These are phyloP conservation scores for Agrilus planipennis DNA, from an alignment of 1,140 invertebrate species.

Conservation along the genomic window DNA sequence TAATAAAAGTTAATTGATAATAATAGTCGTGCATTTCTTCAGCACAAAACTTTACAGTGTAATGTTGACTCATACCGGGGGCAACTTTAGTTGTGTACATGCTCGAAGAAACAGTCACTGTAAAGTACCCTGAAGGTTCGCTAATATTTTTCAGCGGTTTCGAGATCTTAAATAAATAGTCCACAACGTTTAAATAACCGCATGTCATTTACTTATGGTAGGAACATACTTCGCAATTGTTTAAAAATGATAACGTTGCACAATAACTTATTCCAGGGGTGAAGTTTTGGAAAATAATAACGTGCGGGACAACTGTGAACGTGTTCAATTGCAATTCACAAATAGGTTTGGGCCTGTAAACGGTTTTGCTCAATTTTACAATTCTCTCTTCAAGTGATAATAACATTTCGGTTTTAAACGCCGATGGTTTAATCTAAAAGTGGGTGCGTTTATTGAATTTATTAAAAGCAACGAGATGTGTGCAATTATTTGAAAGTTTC, in stretches of 20 bases:
- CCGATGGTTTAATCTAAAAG: constrained; percentile 22
- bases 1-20: constrained; percentile 26
- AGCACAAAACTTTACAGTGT: constrained; percentile 31
- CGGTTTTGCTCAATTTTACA: constrained; percentile 15
- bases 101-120: constrained; percentile 23
- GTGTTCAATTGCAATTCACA: constrained; percentile 10
- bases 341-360: constrained; percentile 12
- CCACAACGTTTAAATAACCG: constrained; percentile 3
- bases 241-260: constrained; percentile 29
- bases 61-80: constrained; percentile 31
- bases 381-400: constrained; percentile 20
- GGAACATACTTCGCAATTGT: constrained; percentile 29
- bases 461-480: too few relatives aligned
- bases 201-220: background rate
- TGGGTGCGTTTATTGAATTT: too few relatives aligned
- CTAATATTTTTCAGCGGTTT: constrained; percentile 21
- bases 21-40: constrained; percentile 29
- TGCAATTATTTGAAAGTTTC: too few relatives aligned
- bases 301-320: constrained; percentile 28
- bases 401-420: constrained; percentile 17
- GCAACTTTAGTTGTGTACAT: constrained; percentile 27
- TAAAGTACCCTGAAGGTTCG: constrained; percentile 26
- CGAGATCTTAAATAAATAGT: constrained; percentile 21
- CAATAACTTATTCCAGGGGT: constrained; percentile 24
- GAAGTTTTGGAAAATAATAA: constrained; percentile 37